Conservation (phyloP, 2,888 invertebrate species). For the Pristionchus mayeri region DNA sequence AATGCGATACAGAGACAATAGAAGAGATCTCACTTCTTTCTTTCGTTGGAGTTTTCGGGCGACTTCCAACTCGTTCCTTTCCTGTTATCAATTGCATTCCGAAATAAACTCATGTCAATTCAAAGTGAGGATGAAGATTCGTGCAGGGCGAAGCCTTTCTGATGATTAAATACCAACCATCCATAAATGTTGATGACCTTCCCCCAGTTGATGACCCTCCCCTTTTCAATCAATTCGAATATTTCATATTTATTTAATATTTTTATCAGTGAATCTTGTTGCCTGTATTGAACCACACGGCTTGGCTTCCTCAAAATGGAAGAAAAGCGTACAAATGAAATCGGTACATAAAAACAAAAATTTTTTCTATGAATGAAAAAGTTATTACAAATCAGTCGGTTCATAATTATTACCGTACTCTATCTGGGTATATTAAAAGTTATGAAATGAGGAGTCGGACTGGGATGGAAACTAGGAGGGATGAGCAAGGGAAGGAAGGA, state of each 20-base stretch:
- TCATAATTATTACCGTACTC: conserved; percentile 16
- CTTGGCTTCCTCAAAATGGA: neutral
- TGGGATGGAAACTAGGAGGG: neutral
- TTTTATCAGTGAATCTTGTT: conserved; percentile 12
- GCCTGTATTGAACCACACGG: conserved; percentile 30
- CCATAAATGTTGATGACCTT: neutral
- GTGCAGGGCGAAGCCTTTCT: no score
- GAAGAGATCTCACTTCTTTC: neutral
- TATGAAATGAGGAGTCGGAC: neutral
- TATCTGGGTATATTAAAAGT: neutral
- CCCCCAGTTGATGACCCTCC: neutral
- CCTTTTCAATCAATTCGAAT: neutral
- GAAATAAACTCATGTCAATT: neutral
- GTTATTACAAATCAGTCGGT: neutral
- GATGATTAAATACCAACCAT: no score
- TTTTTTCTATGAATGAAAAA: neutral
- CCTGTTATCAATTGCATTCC: neutral
- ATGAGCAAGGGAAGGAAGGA: neutral
- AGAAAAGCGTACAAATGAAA: neutral
- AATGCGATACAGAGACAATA: conserved; percentile 1
- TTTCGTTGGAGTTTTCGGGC: neutral
- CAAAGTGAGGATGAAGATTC: no score
- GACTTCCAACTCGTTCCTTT: neutral
- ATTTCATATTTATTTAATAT: neutral
- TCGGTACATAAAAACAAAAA: conserved; percentile 29